Conservation (phyloP, 1,140 invertebrate species). For the Melitaea cinxia region DNA sequence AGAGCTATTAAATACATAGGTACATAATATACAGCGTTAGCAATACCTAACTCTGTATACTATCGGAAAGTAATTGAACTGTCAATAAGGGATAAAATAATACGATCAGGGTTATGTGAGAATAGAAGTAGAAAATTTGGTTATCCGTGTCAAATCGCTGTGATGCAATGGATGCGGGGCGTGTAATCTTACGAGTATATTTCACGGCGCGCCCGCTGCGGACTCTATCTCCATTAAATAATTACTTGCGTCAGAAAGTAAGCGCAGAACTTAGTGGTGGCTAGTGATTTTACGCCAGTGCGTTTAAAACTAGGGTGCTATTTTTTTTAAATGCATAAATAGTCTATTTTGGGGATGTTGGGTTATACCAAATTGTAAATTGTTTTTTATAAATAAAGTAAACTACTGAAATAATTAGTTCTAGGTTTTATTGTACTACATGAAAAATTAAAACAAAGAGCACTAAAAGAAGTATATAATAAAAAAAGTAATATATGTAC, state of each 20-base stretch:
- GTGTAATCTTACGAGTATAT: constrained; percentile 61
- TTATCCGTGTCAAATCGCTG: constrained; percentile 13
- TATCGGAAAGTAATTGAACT: too few relatives aligned
- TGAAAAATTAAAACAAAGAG: too few relatives aligned
- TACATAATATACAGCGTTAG: too few relatives aligned
- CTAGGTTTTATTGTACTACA: too few relatives aligned
- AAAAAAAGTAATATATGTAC: too few relatives aligned
- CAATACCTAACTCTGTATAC: too few relatives aligned
- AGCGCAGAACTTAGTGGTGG: constrained; percentile 24
- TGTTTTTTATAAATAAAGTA: too few relatives aligned
- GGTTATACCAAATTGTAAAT: too few relatives aligned
- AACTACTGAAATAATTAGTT: too few relatives aligned
- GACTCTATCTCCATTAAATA: constrained; percentile 72
- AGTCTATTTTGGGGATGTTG: background rate
- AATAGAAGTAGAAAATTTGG: constrained; percentile 2
- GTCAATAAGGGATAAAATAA: too few relatives aligned
- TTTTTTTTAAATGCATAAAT: background rate
- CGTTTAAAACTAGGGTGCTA: constrained; percentile 17
- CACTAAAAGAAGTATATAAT: too few relatives aligned
- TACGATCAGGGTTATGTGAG: background rate
- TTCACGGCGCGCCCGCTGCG: constrained; percentile 61
- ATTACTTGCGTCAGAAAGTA: constrained; percentile 56
- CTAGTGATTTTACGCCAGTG: constrained; percentile 24
- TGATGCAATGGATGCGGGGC: constrained; percentile 23
- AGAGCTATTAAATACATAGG: too few relatives aligned